phyloP scores from a whole-genome alignment of 2,113 vertebrate species.

The Mustelus asterias region DNA sequence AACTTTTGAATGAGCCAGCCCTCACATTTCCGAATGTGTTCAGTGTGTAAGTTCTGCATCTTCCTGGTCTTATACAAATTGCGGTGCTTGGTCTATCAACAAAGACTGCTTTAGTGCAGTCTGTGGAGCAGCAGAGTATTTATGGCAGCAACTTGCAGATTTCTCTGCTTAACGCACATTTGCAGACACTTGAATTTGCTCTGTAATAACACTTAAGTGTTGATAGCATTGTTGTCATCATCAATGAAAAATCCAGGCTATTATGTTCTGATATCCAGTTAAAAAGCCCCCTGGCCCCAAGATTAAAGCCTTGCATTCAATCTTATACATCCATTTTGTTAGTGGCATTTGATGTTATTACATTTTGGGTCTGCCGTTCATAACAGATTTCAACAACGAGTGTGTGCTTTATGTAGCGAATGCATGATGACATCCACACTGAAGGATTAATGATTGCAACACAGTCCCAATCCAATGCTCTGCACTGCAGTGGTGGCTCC shows the following conservation, averaged over 20 bases:
- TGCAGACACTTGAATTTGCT: neutral
- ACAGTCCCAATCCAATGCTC: neutral
- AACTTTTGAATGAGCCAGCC: neutral
- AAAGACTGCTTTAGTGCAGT: neutral
- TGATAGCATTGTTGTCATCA: neutral
- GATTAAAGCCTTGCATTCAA: neutral
- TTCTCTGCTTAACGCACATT: neutral
- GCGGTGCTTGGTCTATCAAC: neutral
- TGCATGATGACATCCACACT: neutral
- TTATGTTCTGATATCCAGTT: neutral
- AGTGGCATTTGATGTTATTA: neutral
- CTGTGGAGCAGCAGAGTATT: neutral
- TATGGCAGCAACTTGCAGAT: neutral
- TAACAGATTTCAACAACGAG: neutral
- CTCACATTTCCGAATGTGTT: neutral
- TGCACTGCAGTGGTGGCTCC: neutral
- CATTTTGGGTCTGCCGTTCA: neutral
- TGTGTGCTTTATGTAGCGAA: neutral
- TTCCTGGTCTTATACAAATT: neutral
- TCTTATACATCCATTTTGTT: neutral
- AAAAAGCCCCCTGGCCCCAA: neutral
- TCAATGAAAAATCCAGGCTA: neutral
- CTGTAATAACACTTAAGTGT: too few species aligned
- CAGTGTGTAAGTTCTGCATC: neutral
- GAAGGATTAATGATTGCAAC: constrained; percentile 4